Conservation (phyloP, 2,113 vertebrate genomes). For the Pristiophorus japonicus region DNA sequence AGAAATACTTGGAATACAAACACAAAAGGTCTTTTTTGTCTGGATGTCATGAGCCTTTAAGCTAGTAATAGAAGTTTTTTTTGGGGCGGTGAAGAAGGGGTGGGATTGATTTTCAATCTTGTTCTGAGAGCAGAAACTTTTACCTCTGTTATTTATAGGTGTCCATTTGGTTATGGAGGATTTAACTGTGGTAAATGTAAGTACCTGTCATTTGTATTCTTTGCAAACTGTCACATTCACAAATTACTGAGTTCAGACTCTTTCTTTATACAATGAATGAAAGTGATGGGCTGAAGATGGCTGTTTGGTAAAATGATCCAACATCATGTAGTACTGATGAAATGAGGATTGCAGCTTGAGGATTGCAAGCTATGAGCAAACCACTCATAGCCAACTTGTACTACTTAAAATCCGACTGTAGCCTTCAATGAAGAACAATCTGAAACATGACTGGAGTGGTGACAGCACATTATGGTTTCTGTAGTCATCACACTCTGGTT, state of each 20-base stretch:
- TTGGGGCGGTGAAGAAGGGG: too few relatives aligned
- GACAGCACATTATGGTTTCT: neutral
- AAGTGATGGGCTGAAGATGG: neutral
- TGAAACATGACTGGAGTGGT: neutral
- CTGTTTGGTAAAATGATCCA: neutral
- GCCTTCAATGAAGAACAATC: neutral
- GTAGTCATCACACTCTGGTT: neutral
- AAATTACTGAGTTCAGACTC: neutral
- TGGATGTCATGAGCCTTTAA: neutral
- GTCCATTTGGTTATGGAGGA: conserved; percentile 32
- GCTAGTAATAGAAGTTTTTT: neutral
- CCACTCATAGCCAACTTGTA: neutral
- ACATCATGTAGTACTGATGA: neutral
- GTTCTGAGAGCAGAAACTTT: neutral
- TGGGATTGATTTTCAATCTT: neutral
- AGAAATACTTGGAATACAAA: neutral
- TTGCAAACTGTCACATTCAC: neutral
- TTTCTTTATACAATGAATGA: neutral
- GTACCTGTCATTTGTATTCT: neutral
- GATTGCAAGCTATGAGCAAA: neutral
- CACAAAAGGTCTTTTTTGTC: neutral
- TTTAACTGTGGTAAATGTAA: conserved; percentile 30
- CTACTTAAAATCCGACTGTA: neutral
- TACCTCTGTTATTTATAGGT: conserved; percentile 17
- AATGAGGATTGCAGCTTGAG: neutral